Evolutionary conservation across 2,888 invertebrate genomes (phyloP), one percentile per base, ranked within the genome.

Genomic region (Machimus rusticus): DNA sequence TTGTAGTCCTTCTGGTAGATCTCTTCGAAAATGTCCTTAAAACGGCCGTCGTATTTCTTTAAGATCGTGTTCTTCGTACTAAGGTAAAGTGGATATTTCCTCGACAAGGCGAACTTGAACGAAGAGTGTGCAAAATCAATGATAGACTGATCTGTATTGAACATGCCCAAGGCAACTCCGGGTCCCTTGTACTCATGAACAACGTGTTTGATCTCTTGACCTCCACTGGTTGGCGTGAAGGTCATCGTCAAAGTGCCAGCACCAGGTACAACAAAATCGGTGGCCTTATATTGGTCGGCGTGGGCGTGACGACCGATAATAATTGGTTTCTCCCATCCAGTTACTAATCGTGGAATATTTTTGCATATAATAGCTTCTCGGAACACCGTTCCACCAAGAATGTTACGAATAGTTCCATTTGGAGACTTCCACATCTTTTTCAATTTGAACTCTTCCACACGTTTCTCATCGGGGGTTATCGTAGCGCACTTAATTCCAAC

Each of bases 401-500:
- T 97, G 91, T 97, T 97, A 92, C 97, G 95, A 89, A 97, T 97
- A 4, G 97, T 97, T 85, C 97, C 97, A 91, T 97, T 97, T 0
- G 97, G 97, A 82, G 97, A 97, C 92, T 96, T 97, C 97, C 97
- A 97, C 97, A 97, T 97, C 92, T 97, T 94, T 91, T 97, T 97
- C 89, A 97, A 92, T 1, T 97, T 96, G 91, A 97, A 97, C 92
- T 97, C 97, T 93, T 97, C 96, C 0, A 99, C 98, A 91, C 99
- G 94, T 55, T 97, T 97, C 93, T 99, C 99, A 92, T 99, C 99
- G 1, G 99, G 99, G 0, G 99, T 99, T 89, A 99, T 99, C 2
- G 99, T 98, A 34, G 99, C 99, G 93, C 99, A 99, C 93, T 99
- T 99, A 89, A 99, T 98, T 74, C 99, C 99, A 84, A 99, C 99